Percentiles rank a stretch among this genome's conserved stretches.
These are phyloP conservation scores for Paramisgurnus dabryanus DNA, from an alignment of 2,113 vertebrate genomes.

Conservation along the genomic window DNA sequence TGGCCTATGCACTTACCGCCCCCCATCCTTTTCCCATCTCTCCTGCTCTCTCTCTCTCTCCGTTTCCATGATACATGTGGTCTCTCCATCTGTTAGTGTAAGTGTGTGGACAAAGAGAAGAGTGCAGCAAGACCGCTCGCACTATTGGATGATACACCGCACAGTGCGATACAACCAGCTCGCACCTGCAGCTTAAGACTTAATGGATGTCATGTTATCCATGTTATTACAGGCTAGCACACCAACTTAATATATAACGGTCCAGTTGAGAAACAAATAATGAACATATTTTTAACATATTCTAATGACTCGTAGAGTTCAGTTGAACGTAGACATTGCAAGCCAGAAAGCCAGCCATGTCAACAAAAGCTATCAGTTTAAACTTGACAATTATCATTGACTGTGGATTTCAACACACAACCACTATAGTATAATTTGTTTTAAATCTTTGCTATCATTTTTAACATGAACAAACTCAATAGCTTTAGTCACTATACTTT, in stretches of 20 bases:
- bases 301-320: too few relatives aligned
- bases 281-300: neutral
- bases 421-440: too few relatives aligned
- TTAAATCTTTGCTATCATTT: too few relatives aligned
- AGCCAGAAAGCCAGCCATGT: too few relatives aligned
- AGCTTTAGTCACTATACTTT: constrained; percentile 3
- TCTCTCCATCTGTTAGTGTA: constrained; percentile 60
- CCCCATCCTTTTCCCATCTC: constrained; percentile 15
- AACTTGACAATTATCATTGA: too few relatives aligned
- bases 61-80: constrained; percentile 55
- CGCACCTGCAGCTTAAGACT: neutral
- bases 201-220: too few relatives aligned
- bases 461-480: neutral
- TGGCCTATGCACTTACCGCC: constrained; percentile 30
- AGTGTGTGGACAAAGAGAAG: constrained; percentile 49
- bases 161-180: constrained; percentile 9
- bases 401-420: too few relatives aligned
- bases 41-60: constrained; percentile 27
- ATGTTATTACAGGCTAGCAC: neutral
- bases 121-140: constrained; percentile 27
- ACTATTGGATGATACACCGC: neutral
- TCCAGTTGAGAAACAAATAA: neutral
- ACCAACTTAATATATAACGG: neutral
- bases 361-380: too few relatives aligned
- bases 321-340: too few relatives aligned